A percentile compares a stretch with the other conserved stretches of the same genome.
These are phyloP conservation scores for Nixonia krombeini DNA, from an alignment of 1,140 invertebrate species.

Conservation along the genomic window DNA sequence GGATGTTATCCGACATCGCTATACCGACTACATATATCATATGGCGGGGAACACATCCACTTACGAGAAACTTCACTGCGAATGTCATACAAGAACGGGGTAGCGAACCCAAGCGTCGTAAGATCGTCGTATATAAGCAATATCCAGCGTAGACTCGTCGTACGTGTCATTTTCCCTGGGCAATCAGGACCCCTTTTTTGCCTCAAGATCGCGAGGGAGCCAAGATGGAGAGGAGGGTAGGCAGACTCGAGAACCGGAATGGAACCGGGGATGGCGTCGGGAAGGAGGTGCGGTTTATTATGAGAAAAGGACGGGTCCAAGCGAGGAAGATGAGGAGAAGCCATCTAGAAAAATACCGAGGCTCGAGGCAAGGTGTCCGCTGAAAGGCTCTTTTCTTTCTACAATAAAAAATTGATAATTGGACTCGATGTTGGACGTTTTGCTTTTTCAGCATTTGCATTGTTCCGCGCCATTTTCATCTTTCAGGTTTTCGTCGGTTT, in stretches of 20 bases:
- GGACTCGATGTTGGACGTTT: too few relatives aligned
- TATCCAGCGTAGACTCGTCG: slow-evolving; percentile 33
- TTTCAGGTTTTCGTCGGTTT: too few relatives aligned
- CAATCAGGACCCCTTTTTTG: slow-evolving; percentile 45
- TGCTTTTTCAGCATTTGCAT: too few relatives aligned
- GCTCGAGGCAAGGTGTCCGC: slow-evolving; percentile 10
- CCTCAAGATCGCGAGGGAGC: slow-evolving; percentile 18
- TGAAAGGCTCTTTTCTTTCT: too few relatives aligned
- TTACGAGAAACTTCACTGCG: slow-evolving; percentile 40
- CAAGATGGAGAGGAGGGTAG: slow-evolving; percentile 13
- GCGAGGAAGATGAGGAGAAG: slow-evolving; percentile 24
- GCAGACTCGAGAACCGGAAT: background rate
- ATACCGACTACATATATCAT: slow-evolving; percentile 33
- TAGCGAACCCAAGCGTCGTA: slow-evolving; percentile 27
- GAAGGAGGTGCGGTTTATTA: slow-evolving; percentile 43
- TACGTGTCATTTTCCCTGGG: slow-evolving; percentile 44
- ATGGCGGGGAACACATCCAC: slow-evolving; percentile 34
- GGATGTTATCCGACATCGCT: slow-evolving; percentile 12
- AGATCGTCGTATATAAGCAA: slow-evolving; percentile 50
- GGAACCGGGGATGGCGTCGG: slow-evolving; percentile 5
- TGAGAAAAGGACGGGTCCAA: slow-evolving; percentile 19
- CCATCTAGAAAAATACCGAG: slow-evolving; percentile 34
- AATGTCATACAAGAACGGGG: slow-evolving; percentile 35
- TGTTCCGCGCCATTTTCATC: too few relatives aligned
- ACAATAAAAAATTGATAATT: too few relatives aligned